A percentile compares a stretch with the other conserved stretches of the same genome.
These are phyloP conservation scores for Physocephala rufipes DNA, from an alignment of 2,888 invertebrate genomes.

Conservation along the genomic window DNA sequence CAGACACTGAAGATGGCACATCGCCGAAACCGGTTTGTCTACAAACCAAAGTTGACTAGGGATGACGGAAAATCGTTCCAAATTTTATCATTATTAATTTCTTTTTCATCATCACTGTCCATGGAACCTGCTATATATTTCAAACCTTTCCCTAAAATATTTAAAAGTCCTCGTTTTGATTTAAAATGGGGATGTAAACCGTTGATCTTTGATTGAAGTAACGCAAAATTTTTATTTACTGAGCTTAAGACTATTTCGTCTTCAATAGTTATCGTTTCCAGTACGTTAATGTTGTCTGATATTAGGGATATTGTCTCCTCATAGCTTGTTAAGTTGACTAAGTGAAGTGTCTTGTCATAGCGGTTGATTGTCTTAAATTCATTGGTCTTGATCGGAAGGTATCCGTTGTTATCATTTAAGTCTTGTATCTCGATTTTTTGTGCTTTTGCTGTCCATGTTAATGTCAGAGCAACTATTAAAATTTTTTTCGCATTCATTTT, in stretches of 20 bases:
- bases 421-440: constrained; percentile 42
- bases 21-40: no score
- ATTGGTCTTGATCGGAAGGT: constrained; percentile 39
- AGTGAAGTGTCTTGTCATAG: constrained; percentile 41
- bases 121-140: constrained; percentile 42
- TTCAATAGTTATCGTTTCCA: constrained; percentile 27
- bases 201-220: constrained; percentile 35
- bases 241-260: constrained; percentile 33
- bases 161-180: constrained; percentile 36
- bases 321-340: constrained; percentile 40
- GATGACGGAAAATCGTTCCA: no score
- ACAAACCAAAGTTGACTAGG: no score
- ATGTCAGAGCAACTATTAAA: constrained; percentile 10
- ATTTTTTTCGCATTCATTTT: constrained; percentile 18
- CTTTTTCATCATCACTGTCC: constrained; percentile 40
- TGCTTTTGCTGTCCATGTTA: constrained; percentile 25
- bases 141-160: constrained; percentile 40
- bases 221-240: constrained; percentile 33
- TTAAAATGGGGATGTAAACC: constrained; percentile 34
- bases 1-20: no score
- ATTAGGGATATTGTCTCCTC: constrained; percentile 34
- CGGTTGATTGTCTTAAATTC: constrained; percentile 35
- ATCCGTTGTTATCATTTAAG: constrained; percentile 42
- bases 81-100: no score
- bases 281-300: constrained; percentile 30